Percentiles rank a stretch among this genome's conserved stretches.
These are phyloP conservation scores for Pristionchus maxplancki DNA, from an alignment of 2,888 invertebrate species.

Conservation along the genomic window DNA sequence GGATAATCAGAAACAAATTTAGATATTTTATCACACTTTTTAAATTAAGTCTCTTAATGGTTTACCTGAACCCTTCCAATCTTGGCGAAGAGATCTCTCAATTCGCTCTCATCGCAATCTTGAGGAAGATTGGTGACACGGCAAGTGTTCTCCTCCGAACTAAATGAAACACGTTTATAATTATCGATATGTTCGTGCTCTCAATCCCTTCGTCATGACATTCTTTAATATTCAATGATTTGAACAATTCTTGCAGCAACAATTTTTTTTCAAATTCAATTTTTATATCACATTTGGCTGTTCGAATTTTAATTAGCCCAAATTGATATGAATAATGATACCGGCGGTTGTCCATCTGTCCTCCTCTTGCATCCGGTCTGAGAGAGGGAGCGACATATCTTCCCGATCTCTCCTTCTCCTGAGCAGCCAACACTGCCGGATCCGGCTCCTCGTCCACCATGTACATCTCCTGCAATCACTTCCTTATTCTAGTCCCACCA, in stretches of 20 bases:
- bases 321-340: too few relatives aligned
- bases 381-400: slow-evolving; percentile 55
- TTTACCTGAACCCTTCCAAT: slow-evolving; percentile 83
- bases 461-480: slow-evolving; percentile 66
- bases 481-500: not conserved
- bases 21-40: too few relatives aligned
- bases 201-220: too few relatives aligned
- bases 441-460: slow-evolving; percentile 62
- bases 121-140: slow-evolving; percentile 97
- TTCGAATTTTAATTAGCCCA: too few relatives aligned
- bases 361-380: slow-evolving; percentile 40
- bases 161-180: slow-evolving; percentile 48
- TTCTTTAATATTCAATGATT: too few relatives aligned
- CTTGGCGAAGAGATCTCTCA: slow-evolving; percentile 94
- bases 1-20: too few relatives aligned
- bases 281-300: too few relatives aligned
- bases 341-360: slow-evolving; percentile 44
- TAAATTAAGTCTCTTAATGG: too few relatives aligned
- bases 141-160: slow-evolving; percentile 85
- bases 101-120: slow-evolving; percentile 91
- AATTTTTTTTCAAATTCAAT: too few relatives aligned
- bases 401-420: slow-evolving; percentile 59
- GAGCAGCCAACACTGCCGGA: slow-evolving; percentile 61
- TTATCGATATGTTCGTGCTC: not conserved
- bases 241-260: too few relatives aligned